Evolutionary conservation across 2,888 invertebrate genomes (phyloP).

Genomic region (Zaprionus bogoriensis): DNA sequence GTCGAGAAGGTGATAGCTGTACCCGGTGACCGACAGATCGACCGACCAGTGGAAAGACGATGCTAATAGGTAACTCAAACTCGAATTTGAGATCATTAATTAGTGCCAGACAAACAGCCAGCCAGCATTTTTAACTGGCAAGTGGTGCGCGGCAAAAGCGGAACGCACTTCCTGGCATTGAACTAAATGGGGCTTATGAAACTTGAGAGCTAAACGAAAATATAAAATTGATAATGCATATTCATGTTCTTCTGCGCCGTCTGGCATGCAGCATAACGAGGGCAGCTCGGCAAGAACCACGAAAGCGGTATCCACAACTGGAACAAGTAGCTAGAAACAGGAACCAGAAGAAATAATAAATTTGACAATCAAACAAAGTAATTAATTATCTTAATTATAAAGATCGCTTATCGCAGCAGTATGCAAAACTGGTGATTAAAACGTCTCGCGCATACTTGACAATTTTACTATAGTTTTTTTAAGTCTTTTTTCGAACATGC

Average conservation of each 20-base stretch:
- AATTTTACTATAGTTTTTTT: background rate
- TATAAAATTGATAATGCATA: conserved; percentile 53
- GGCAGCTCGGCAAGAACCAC: conserved; percentile 23
- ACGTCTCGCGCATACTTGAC: background rate
- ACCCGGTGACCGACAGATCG: background rate
- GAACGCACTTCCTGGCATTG: conserved; percentile 74
- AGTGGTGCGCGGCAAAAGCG: conserved; percentile 43
- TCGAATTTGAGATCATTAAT: conserved; percentile 38
- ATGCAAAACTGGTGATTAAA: too few species aligned
- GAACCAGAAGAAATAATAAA: background rate
- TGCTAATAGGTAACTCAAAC: conserved; percentile 45
- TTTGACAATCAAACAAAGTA: too few species aligned
- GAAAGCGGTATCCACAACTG: background rate
- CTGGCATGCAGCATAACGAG: conserved; percentile 15
- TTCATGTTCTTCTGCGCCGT: conserved; percentile 6
- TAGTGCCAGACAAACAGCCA: conserved; percentile 34
- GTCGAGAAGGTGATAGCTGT: conserved; percentile 14
- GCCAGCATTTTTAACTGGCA: conserved; percentile 31
- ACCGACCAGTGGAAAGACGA: conserved; percentile 2
- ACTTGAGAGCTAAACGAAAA: conserved; percentile 50
- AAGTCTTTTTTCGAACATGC: background rate
- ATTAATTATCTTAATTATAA: too few species aligned
- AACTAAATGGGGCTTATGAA: conserved; percentile 63
- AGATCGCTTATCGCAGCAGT: too few species aligned
- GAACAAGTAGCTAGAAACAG: background rate